phyloP scores from a whole-genome alignment of 2,888 invertebrate species.

The Hirtodrosophila histrioides region DNA sequence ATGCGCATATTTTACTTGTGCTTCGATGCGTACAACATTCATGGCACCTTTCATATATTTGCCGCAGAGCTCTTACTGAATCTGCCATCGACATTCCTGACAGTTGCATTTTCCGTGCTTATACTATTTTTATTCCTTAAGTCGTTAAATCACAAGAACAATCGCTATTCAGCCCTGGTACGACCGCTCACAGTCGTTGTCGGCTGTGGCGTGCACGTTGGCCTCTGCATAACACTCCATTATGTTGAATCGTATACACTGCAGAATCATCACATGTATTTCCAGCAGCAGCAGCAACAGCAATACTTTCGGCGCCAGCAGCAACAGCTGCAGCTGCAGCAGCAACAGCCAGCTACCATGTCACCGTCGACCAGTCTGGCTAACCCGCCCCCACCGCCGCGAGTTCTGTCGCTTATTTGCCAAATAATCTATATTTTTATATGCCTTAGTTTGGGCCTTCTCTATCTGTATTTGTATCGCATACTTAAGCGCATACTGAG shows the following conservation, averaged over 20 bases:
- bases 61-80: slow-evolving; percentile 93
- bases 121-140: slow-evolving; percentile 93
- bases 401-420: slow-evolving; percentile 90
- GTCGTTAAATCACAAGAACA: slow-evolving; percentile 90
- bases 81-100: slow-evolving; percentile 93
- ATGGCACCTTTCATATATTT: slow-evolving; percentile 90
- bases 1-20: slow-evolving; percentile 94
- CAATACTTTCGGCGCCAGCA: slow-evolving; percentile 73
- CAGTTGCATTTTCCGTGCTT: slow-evolving; percentile 94
- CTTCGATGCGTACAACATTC: slow-evolving; percentile 96
- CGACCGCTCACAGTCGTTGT: slow-evolving; percentile 91
- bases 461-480: slow-evolving; percentile 93
- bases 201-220: slow-evolving; percentile 91
- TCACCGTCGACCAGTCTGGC: slow-evolving; percentile 59
- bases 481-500: slow-evolving; percentile 90
- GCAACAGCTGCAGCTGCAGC: slow-evolving; percentile 65
- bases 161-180: slow-evolving; percentile 88
- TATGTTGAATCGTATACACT: slow-evolving; percentile 87
- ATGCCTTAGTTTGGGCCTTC: slow-evolving; percentile 92
- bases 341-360: slow-evolving; percentile 53
- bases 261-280: slow-evolving; percentile 81
- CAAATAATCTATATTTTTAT: slow-evolving; percentile 94
- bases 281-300: slow-evolving; percentile 82
- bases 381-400: slow-evolving; percentile 81
- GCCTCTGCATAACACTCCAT: slow-evolving; percentile 92